These are phyloP conservation scores for Eublepharis macularius DNA, from an alignment of 2,113 vertebrate species.

Conservation along the genomic window DNA sequence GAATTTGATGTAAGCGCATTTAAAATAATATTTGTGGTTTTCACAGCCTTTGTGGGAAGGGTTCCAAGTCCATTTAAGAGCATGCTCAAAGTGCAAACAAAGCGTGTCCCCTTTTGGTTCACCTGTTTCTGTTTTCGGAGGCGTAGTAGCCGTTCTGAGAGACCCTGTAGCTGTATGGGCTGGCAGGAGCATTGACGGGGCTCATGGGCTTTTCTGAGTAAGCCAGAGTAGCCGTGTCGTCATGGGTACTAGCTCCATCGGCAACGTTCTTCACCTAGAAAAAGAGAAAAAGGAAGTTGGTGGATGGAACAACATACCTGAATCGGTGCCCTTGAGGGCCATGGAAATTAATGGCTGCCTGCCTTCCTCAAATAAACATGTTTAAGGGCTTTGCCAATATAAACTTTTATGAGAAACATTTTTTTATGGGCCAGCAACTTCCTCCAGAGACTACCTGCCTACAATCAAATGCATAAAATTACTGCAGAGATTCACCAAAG, in stretches of 20 bases:
- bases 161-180: slow-evolving; percentile 58
- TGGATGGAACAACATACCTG: neutral
- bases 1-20: too few relatives aligned
- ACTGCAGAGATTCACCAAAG: neutral
- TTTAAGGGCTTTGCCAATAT: too few relatives aligned
- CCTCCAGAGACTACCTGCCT: neutral
- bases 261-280: slow-evolving; percentile 85
- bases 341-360: too few relatives aligned
- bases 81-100: too few relatives aligned
- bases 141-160: slow-evolving; percentile 57
- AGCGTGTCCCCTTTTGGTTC: slow-evolving; percentile 9
- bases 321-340: neutral
- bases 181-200: slow-evolving; percentile 58
- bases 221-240: slow-evolving; percentile 75
- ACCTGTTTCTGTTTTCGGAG: slow-evolving; percentile 63
- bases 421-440: neutral
- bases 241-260: slow-evolving; percentile 68
- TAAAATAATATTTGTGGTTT: too few relatives aligned
- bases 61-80: too few relatives aligned
- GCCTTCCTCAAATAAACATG: too few relatives aligned
- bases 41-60: neutral
- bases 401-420: too few relatives aligned
- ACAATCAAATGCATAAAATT: neutral
- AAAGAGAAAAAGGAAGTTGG: fast-evolving
- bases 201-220: slow-evolving; percentile 75